Percentiles rank a stretch among this genome's conserved stretches.
Evolutionary conservation across 2,113 vertebrate species (phyloP).

Genomic region (Corydoras maculifer): DNA sequence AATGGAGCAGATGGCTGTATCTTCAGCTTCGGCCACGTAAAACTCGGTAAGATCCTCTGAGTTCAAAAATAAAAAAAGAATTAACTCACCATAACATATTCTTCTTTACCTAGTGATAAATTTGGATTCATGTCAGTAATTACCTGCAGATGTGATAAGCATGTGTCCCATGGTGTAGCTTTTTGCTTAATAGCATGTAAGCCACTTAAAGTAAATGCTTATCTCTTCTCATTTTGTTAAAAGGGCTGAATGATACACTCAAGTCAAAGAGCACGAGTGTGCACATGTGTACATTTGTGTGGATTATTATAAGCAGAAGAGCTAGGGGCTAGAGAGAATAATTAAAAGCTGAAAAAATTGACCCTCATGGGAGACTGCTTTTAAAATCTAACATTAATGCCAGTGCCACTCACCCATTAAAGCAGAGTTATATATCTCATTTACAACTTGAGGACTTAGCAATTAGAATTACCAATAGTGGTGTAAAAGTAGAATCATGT

Average conservation of each 20-base stretch:
- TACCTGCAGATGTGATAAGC: constrained; percentile 5
- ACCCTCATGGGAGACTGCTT: constrained; percentile 45
- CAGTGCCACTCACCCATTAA: constrained; percentile 36
- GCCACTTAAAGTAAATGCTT: constrained; percentile 13
- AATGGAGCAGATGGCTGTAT: constrained; percentile 95
- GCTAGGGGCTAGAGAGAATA: constrained; percentile 47
- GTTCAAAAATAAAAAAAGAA: background rate
- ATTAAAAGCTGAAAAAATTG: constrained; percentile 62
- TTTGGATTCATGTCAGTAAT: constrained; percentile 16
- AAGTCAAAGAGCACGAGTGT: constrained; percentile 7
- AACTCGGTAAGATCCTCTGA: constrained; percentile 60
- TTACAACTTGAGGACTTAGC: constrained; percentile 5
- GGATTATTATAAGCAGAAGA: constrained; percentile 31
- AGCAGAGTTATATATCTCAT: background rate
- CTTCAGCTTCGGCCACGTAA: constrained; percentile 92
- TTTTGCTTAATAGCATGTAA: constrained; percentile 14
- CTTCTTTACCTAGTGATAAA: background rate
- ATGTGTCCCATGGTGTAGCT: background rate
- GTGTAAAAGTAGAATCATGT: background rate
- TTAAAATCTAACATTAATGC: constrained; percentile 41
- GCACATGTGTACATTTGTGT: constrained; percentile 35
- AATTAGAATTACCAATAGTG: constrained; percentile 7
- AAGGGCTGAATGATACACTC: constrained; percentile 1
- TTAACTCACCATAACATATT: constrained; percentile 12
- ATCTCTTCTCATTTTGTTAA: constrained; percentile 4